Evolutionary conservation across 64 coral and sea anemone species (phyloP), one percentile per base, ranked within the genome.

Genomic region (Porites australiensis): DNA sequence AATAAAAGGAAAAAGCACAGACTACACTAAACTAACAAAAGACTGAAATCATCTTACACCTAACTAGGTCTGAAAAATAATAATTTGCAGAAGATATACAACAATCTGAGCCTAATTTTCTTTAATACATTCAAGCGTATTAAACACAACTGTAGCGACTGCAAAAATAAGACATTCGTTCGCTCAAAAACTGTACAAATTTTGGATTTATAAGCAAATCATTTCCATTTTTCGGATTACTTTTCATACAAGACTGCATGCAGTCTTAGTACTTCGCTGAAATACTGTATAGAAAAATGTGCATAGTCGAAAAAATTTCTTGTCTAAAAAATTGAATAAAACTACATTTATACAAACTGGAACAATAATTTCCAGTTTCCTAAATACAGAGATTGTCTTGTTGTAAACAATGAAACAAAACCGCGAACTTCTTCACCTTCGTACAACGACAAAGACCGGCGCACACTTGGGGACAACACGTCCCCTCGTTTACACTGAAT

Each of bases 131-230:
- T 48, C 6, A 37, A 37, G 0, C 27, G 27, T 37, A 37, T 37
- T 37, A 9, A 57, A 57, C 12, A 57, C 12, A 57, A 57, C 6
- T 57, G 12, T 57, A 57, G 54, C 2, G 12, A 57, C 12, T 57
- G 54, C 54, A 78, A 83, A 83, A 65, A 83, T 48, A 83, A 65
- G 61, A 0, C 11, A 80, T 60, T 61, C 77, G 43, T 62, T 44
- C 16, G 8, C 57, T 61, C 12, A 4, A 43, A 77, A 65, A 65
- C 58, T 43, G 8, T 16, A 8, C 45, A n/a, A 48, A 8, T 23
- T 19, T 9, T n/a, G 19, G 66, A 70, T 57, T 57, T 12, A 57
- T 57, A 9, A 12, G 7, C 7, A 57, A 7, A 37, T 37, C 27
- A 37, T 57, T 57, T 7, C 7, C 54, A 12, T 57, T 57, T 57